Percentiles rank a stretch among this genome's conserved stretches.
These are phyloP conservation scores for Drosophila rellima DNA, from an alignment of 2,888 invertebrate species.

Conservation along the genomic window DNA sequence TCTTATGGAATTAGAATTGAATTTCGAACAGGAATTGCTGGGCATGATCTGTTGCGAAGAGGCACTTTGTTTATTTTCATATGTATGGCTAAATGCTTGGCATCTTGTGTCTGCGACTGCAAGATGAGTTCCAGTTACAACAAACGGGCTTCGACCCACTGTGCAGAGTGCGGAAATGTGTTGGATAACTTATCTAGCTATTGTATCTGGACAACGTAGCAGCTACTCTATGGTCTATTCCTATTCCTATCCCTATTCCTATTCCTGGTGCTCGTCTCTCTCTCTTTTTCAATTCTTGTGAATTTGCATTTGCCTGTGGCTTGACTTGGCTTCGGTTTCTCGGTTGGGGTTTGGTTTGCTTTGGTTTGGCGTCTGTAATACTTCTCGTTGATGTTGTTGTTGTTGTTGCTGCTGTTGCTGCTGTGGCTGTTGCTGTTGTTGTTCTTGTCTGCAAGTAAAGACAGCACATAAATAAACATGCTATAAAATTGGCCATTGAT, in stretches of 20 bases:
- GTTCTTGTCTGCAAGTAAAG: slow-evolving; percentile 60
- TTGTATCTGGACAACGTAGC: slow-evolving; percentile 55
- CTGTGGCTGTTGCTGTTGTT: slow-evolving; percentile 21
- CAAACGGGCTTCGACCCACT: slow-evolving; percentile 68
- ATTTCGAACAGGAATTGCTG: slow-evolving; percentile 21
- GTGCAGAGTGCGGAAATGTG: slow-evolving; percentile 72
- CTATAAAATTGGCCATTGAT: slow-evolving; percentile 58
- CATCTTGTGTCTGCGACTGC: slow-evolving; percentile 44
- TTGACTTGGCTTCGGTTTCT: slow-evolving; percentile 8
- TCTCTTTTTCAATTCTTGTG: slow-evolving; percentile 43
- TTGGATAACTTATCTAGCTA: slow-evolving; percentile 60
- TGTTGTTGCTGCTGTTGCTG: slow-evolving; percentile 8
- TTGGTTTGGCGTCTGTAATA: slow-evolving; percentile 65
- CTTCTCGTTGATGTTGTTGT: slow-evolving; percentile 46
- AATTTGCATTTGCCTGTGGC: slow-evolving; percentile 67
- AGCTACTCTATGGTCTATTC: slow-evolving; percentile 30
- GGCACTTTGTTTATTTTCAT: slow-evolving; percentile 43
- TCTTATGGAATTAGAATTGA: slow-evolving; percentile 19
- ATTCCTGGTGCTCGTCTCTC: slow-evolving; percentile 26
- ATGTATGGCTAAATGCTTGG: slow-evolving; percentile 46
- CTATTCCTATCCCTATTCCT: slow-evolving; percentile 4
- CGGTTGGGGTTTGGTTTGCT: slow-evolving; percentile 29
- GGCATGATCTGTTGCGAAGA: slow-evolving; percentile 14
- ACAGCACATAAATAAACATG: slow-evolving; percentile 51
- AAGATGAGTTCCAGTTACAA: slow-evolving; percentile 41